Conservation (phyloP, 92 coral and sea anemone species). For the Porites lobata region DNA sequence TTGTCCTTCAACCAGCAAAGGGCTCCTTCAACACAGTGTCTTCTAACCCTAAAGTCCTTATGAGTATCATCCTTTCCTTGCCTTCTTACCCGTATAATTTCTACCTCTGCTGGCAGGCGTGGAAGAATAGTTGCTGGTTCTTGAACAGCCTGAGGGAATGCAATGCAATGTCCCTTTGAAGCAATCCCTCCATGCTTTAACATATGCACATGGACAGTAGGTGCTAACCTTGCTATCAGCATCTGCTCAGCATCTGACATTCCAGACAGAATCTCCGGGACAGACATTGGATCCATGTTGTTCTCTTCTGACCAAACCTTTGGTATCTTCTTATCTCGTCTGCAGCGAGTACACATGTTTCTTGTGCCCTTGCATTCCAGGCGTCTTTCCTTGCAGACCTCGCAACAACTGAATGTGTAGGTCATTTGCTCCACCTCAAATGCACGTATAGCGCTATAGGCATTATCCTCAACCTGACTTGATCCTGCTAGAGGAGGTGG, state of each 20-base stretch:
- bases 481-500: constrained; percentile 54
- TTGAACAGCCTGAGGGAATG: constrained; percentile 70
- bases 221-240: constrained; percentile 49
- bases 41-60: constrained; percentile 50
- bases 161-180: constrained; percentile 69
- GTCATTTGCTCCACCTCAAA: constrained; percentile 59
- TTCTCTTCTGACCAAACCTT: too few species aligned
- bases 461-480: constrained; percentile 31
- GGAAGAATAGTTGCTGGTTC: constrained; percentile 61
- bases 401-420: constrained; percentile 42
- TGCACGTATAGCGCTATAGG: constrained; percentile 35
- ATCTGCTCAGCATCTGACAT: constrained; percentile 45
- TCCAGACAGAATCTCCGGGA: too few species aligned
- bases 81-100: constrained; percentile 51
- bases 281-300: too few species aligned
- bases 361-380: not conserved
- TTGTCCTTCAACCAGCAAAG: constrained; percentile 52
- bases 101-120: constrained; percentile 37
- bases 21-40: constrained; percentile 46
- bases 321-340: too few species aligned
- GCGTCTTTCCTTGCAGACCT: constrained; percentile 61
- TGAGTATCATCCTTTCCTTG: constrained; percentile 68
- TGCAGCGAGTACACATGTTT: constrained; percentile 22
- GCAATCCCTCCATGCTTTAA: constrained; percentile 7
- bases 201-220: not conserved